These are phyloP conservation scores for Cordilura impudica DNA, from an alignment of 2,888 invertebrate genomes.

Conservation along the genomic window DNA sequence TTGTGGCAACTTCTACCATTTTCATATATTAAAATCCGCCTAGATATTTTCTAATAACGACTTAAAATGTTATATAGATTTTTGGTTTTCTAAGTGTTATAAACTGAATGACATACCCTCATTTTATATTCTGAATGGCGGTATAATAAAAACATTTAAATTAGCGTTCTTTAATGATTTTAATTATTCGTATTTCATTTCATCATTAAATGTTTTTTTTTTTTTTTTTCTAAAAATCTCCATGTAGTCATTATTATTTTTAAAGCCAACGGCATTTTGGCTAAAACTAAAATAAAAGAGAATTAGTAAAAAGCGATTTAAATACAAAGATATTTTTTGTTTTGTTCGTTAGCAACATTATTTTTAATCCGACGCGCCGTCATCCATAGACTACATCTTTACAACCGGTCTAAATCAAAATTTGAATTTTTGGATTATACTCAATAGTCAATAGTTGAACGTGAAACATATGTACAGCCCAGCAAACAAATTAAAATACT, in stretches of 20 bases:
- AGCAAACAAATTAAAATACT: too few relatives aligned
- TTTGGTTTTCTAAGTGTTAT: background rate
- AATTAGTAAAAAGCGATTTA: background rate
- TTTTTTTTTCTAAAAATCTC: background rate
- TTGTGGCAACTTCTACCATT: too few relatives aligned
- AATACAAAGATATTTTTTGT: background rate
- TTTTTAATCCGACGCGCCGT: conserved; percentile 7
- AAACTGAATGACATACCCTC: too few relatives aligned
- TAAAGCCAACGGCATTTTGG: conserved; percentile 8
- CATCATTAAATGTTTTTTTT: background rate
- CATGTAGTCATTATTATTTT: conserved; percentile 11
- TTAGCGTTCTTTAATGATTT: conserved; percentile 11
- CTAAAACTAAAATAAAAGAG: background rate
- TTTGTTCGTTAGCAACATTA: background rate
- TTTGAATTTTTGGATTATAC: background rate
- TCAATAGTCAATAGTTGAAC: background rate
- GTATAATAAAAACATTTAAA: background rate
- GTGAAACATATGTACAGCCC: background rate
- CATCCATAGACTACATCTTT: conserved; percentile 15
- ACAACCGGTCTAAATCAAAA: conserved; percentile 34
- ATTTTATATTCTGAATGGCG: too few relatives aligned
- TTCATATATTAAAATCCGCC: too few relatives aligned
- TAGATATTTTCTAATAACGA: too few relatives aligned
- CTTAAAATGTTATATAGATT: background rate
- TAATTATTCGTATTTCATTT: conserved; percentile 1